Base-by-base conservation (phyloP, 2,888 invertebrate genomes). In the Lepidocyrtoides sp. region DNA sequence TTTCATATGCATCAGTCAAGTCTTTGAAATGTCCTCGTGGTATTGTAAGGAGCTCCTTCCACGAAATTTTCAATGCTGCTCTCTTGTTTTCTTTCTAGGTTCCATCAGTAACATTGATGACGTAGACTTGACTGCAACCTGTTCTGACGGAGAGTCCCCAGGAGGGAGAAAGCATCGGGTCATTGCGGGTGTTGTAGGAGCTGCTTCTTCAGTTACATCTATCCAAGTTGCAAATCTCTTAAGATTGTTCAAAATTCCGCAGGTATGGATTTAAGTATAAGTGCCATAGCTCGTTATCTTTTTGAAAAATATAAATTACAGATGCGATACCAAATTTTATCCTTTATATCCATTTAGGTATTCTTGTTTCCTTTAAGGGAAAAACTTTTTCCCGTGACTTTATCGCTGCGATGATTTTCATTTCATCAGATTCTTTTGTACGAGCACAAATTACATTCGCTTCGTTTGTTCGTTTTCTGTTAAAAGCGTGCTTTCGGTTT, bases 21-120 rank as follows among this genome's bases (percentile, higher is more conserved):
- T 23, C 44, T 51, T 10, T 57, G 17, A 0, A 2, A 23, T 63
- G 63, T 63, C 1, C 3, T 10, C 29, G 2, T 66, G 32, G 8
- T 32, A 4, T 1, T 66, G 8, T 36, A 66, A 12, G 1, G 10
- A n/a, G 44, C 44, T 72, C 17, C 0, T 10, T 7, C 7, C n/a
- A n/a, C n/a, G 7, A 17, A 57, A 23, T 57, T 57, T 17, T n/a
- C 8, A 17, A 54, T 1, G 1, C 2, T 2, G 14, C 7, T 23
- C 23, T 29, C 12, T 63, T 63, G 29, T 29, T 63, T 63, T 36
- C 29, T 14, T 96, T 96, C 0, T 96, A 99, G 99, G 99, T 93
- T 99, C 98, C 26, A 98, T 99, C 95, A 98, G 98, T 95, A 98
- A 98, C 95, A 98, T 99, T 93, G 98, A 98, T 94, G 98, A 98